Base-by-base conservation (phyloP, 2,797 vertebrate genomes). In the Crax fasciolata region DNA sequence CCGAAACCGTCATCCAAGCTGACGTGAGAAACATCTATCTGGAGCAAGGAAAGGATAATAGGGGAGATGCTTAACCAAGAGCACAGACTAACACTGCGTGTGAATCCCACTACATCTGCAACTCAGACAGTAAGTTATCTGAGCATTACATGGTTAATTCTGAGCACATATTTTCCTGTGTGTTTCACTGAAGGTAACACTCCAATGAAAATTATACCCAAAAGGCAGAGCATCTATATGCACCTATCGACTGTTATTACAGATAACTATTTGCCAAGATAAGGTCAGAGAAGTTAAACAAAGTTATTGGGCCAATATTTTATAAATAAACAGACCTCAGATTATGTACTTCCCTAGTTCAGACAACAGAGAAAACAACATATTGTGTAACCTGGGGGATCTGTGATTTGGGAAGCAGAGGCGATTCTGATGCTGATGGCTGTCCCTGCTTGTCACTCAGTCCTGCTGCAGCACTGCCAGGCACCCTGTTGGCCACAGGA, bases 241-340 rank as follows among this genome's bases (percentile, higher is more conserved):
- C 48, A 70, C 30, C 66, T 73, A 52, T 9, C 21, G 54, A 15
- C 74, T 35, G 28, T 11, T 43, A 70, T 3, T 71, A 61, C 44
- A 82, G 48, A 48, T 44, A 83, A 83, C 59, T 66, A 39, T 73
- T 72, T 75, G 79, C 35, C 38, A 75, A 85, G 73, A 76, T n/a
- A 49, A 49, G 68, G 55, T 55, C 46, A 90, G 66, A 27, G 27
- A 73, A 65, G 43, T 77, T 44, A 70, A 81, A 78, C 23, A 86
- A 79, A 74, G 92, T 71, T 52, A 66, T 28, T 67, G 62, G 57
- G n/a, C 38, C 68, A 16, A 7, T 43, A 57, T 87, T 89, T 51
- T 84, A 84, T 46, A 46, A 95, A 94, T 90, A 89, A 90, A 92
- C 32, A 93, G 39, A 39, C 11, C 3, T 3, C 5, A 86, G 66